Conservation (phyloP, 2,888 invertebrate genomes). For the Diploptera punctata region DNA sequence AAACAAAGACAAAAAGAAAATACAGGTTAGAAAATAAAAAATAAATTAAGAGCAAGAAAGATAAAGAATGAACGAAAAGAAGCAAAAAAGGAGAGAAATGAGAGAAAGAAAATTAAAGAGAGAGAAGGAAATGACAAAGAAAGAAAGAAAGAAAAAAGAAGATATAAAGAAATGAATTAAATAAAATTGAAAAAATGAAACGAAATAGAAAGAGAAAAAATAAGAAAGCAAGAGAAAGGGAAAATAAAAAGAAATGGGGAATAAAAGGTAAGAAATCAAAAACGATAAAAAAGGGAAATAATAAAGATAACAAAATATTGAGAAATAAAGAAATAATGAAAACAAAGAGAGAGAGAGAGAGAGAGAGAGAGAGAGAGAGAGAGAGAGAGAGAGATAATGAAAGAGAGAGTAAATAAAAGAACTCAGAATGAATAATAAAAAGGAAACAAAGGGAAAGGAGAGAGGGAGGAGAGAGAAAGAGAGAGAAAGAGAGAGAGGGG, state of each 20-base stretch:
- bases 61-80: not conserved
- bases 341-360: not conserved
- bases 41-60: no score
- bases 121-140: not conserved
- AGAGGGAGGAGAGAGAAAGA: not conserved
- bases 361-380: not conserved
- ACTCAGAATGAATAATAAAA: no score
- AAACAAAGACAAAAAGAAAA: no score
- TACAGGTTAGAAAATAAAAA: no score
- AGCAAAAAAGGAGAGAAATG: not conserved
- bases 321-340: not conserved
- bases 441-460: not conserved
- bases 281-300: not conserved
- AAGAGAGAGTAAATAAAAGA: not conserved
- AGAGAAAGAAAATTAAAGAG: not conserved
- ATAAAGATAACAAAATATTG: not conserved
- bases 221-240: no score
- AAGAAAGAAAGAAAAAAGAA: not conserved
- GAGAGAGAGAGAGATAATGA: not conserved
- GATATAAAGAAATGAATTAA: not conserved
- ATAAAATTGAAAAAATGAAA: no score
- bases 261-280: no score
- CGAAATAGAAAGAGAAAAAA: no score
- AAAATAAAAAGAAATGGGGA: not conserved
- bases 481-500: constrained; percentile 2